Percentiles rank a stretch among this genome's conserved stretches.
Evolutionary conservation across 23 tunicate species (phyloP).

Genomic region (Halocynthia roretzi): DNA sequence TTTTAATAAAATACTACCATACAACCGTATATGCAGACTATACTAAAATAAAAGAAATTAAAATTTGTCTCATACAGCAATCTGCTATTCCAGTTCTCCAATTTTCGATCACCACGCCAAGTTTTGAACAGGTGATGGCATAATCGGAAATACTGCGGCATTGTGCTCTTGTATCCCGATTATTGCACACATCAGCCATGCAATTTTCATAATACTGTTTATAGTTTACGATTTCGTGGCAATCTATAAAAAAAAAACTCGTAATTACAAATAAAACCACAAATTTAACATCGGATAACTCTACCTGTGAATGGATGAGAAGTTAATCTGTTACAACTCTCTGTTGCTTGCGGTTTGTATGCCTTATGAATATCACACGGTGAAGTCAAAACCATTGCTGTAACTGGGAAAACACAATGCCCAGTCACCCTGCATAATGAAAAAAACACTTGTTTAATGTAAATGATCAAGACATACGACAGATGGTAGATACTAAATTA

Average conservation of each 20-base stretch:
- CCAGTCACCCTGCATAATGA: constrained; percentile 62
- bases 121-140: constrained; percentile 86
- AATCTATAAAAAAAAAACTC: constrained; percentile 25
- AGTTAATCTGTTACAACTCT: constrained; percentile 85
- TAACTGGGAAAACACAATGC: constrained; percentile 63
- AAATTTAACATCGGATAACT: not conserved
- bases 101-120: constrained; percentile 79
- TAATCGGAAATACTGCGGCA: constrained; percentile 90
- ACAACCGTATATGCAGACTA: not conserved
- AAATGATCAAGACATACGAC: not conserved
- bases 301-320: constrained; percentile 94
- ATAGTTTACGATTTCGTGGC: constrained; percentile 94
- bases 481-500: not conserved
- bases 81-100: constrained; percentile 70
- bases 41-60: not conserved
- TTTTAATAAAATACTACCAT: too few relatives aligned
- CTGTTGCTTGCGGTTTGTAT: constrained; percentile 66
- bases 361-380: constrained; percentile 80
- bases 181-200: constrained; percentile 80
- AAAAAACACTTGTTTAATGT: not conserved
- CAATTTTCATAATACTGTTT: constrained; percentile 63
- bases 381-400: constrained; percentile 52
- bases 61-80: constrained; percentile 47
- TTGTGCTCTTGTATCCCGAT: constrained; percentile 66
- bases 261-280: not conserved